Conservation (phyloP, 2,888 invertebrate genomes). For the Bombylius discolor region DNA sequence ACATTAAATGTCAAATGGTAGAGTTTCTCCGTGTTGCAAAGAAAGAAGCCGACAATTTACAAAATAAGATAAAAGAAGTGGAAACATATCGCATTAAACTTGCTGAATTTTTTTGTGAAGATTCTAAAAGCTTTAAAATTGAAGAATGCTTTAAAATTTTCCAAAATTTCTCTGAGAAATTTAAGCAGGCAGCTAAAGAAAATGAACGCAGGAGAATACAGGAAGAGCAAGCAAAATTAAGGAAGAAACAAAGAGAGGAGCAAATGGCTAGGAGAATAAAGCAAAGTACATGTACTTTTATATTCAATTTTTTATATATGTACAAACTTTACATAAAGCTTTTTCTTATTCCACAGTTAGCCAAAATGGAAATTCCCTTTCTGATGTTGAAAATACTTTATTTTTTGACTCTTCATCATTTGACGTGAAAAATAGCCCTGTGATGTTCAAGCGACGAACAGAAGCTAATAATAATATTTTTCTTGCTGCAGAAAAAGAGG, state of each 20-base stretch:
- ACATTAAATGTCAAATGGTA: conserved; percentile 77
- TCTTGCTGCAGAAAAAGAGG: conserved; percentile 26
- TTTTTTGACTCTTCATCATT: conserved; percentile 64
- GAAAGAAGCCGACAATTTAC: conserved; percentile 60
- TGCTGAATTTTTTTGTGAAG: conserved; percentile 91
- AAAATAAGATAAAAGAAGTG: conserved; percentile 69
- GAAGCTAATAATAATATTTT: conserved; percentile 49
- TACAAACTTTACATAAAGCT: neutral
- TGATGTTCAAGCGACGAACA: conserved; percentile 48
- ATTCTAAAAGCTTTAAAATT: conserved; percentile 73
- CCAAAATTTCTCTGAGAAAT: conserved; percentile 76
- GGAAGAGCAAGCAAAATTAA: conserved; percentile 74
- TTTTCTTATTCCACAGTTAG: conserved; percentile 41
- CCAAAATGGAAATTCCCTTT: conserved; percentile 57
- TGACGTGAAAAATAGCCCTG: conserved; percentile 61
- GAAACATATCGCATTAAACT: conserved; percentile 67
- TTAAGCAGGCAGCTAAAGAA: conserved; percentile 69
- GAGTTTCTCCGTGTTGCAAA: conserved; percentile 75
- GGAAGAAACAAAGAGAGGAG: conserved; percentile 62
- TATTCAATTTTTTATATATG: neutral
- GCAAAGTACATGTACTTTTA: conserved; percentile 39
- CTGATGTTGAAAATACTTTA: conserved; percentile 57
- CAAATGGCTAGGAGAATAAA: conserved; percentile 48
- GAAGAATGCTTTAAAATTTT: conserved; percentile 90
- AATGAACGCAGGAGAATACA: conserved; percentile 70